Conservation (phyloP, 2,113 vertebrate species). For the Triplophysa siluroides region DNA sequence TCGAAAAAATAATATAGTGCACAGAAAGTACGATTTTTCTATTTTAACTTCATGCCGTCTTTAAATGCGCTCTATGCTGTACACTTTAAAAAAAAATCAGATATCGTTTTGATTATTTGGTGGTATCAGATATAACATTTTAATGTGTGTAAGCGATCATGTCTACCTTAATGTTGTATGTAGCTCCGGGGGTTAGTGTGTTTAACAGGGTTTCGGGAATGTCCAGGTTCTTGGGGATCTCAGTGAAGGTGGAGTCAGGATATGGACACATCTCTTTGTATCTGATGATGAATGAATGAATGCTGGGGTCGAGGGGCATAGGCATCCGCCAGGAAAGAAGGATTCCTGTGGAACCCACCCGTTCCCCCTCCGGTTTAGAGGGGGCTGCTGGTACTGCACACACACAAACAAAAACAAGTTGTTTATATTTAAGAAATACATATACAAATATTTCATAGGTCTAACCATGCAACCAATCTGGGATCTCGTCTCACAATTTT, state of each 20-base stretch:
- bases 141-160: not conserved
- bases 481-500: not conserved
- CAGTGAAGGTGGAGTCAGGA: slow-evolving; percentile 80
- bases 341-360: slow-evolving; percentile 92
- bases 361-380: slow-evolving; percentile 81
- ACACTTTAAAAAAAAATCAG: no score
- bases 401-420: not conserved
- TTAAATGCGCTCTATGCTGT: no score
- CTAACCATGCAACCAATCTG: no score
- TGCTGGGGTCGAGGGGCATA: slow-evolving; percentile 70
- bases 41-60: no score
- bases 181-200: slow-evolving; percentile 59
- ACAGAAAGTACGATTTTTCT: no score
- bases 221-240: slow-evolving; percentile 78
- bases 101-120: no score
- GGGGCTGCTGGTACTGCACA: slow-evolving; percentile 81
- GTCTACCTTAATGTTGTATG: slow-evolving; percentile 89
- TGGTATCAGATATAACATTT: not conserved
- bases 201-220: slow-evolving; percentile 88
- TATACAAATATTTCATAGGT: no score
- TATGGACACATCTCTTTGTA: slow-evolving; percentile 95
- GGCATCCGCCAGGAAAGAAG: slow-evolving; percentile 87
- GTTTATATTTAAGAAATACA: not conserved
- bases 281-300: slow-evolving; percentile 84
- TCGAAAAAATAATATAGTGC: no score